Evolutionary conservation across 2,888 invertebrate genomes (phyloP).

Genomic region (Apomyelois bistriatella): DNA sequence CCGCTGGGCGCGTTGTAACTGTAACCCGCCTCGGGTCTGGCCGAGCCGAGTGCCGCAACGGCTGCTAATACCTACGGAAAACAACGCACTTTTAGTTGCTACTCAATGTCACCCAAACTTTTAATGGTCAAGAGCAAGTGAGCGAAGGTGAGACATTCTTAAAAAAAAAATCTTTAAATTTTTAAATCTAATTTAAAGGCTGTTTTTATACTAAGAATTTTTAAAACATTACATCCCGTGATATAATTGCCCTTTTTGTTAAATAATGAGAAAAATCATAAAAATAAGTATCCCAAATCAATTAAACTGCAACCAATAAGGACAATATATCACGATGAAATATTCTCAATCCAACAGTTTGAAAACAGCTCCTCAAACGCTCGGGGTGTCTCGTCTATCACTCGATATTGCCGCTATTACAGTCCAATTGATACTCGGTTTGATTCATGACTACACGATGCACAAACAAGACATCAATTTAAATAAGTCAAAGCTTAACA

Average conservation of each 20-base stretch:
- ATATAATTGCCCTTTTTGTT: background rate
- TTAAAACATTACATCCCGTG: too few relatives aligned
- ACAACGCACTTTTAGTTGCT: slow-evolving; percentile 29
- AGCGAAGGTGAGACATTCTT: background rate
- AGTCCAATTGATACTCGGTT: slow-evolving; percentile 12
- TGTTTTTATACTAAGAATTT: too few relatives aligned
- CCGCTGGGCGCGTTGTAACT: slow-evolving; percentile 77
- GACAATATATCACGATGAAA: slow-evolving; percentile 1
- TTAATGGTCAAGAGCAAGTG: background rate
- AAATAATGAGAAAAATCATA: background rate
- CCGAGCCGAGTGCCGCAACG: slow-evolving; percentile 79
- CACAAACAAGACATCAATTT: background rate
- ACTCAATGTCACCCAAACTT: background rate
- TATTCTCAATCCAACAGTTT: slow-evolving; percentile 1
- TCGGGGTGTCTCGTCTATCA: background rate
- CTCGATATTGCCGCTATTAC: background rate
- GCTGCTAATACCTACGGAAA: slow-evolving; percentile 71
- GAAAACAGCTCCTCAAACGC: background rate
- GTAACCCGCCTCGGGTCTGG: slow-evolving; percentile 82
- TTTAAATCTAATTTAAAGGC: too few relatives aligned
- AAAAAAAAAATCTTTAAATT: too few relatives aligned
- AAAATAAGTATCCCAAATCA: background rate
- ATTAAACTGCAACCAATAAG: background rate
- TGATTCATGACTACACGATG: slow-evolving; percentile 4
- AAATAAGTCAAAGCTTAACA: background rate